These are phyloP conservation scores for Scaptodrosophila lebanonensis DNA, from an alignment of 1,140 invertebrate genomes.

Conservation along the genomic window DNA sequence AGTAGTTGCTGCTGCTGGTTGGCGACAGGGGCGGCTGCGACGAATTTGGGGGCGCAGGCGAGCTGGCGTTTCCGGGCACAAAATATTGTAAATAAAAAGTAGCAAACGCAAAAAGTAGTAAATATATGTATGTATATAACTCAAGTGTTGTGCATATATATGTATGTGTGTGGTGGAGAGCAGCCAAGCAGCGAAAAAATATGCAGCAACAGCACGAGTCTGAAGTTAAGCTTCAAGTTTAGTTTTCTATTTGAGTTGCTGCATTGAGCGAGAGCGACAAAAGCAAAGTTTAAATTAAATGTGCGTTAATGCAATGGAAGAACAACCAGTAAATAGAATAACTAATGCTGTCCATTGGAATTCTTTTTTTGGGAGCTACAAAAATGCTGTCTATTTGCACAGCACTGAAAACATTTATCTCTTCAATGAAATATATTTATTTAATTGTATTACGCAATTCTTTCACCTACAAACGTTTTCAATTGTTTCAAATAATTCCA, in stretches of 20 bases:
- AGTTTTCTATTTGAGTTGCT: slow-evolving; percentile 7
- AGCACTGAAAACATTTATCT: too few species aligned
- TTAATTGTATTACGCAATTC: too few species aligned
- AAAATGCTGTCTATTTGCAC: too few species aligned
- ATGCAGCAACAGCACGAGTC: slow-evolving; percentile 21
- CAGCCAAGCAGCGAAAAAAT: slow-evolving; percentile 51
- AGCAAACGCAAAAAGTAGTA: slow-evolving; percentile 36
- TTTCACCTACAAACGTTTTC: too few species aligned
- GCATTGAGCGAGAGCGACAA: background rate
- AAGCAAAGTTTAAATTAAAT: background rate
- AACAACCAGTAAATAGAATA: too few species aligned
- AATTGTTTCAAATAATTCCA: too few species aligned
- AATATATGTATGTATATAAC: too few species aligned
- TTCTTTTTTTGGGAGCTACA: too few species aligned
- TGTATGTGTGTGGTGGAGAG: slow-evolving; percentile 23
- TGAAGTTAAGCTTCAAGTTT: slow-evolving; percentile 1
- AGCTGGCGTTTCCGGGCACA: background rate
- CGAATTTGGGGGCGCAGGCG: background rate
- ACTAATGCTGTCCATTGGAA: too few species aligned
- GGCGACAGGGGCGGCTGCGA: background rate
- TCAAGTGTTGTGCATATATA: too few species aligned
- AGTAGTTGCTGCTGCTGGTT: slow-evolving; percentile 37
- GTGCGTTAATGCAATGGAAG: too few species aligned
- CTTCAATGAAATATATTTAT: too few species aligned
- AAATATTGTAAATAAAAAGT: slow-evolving; percentile 19